Evolutionary conservation across 2,113 vertebrate species (phyloP), one percentile per base, ranked within the genome.

Genomic region (Hiodon alosoides): DNA sequence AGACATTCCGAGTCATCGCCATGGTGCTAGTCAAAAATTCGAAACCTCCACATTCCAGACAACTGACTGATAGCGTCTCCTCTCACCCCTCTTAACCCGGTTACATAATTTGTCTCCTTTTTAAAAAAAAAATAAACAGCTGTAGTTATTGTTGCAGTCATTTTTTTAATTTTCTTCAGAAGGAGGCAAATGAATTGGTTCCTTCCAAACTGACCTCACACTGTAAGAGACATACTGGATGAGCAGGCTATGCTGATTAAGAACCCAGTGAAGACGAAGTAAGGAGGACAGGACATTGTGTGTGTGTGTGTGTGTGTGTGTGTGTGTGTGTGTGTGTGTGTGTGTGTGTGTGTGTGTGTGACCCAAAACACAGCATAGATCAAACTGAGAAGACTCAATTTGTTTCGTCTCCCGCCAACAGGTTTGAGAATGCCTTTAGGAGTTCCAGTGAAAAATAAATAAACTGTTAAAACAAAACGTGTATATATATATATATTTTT

Each of bases 151-250:
- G 54, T 61, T 75, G 68, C 57, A n/a, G 48, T 52, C 68, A 14
- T 13, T 58, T 31, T 2, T 75, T 71, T 48, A 70, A 59, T 57
- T 66, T 71, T 66, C 60, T 62, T 10, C 3, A 69, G 76, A 61
- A 59, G 72, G 77, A 64, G 66, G 66, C 77, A 72, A 81, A 76
- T 79, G 77, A 81, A 77, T 75, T 77, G 73, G 51, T 71, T 77
- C 75, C 61, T 57, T 61, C n/a, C 64, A 79, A 70, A 79, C 65
- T 52, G 64, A 72, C 64, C 65, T 67, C 69, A 73, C 71, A 66
- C 64, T 17, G 65, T 46, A 60, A 59, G 55, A 67, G 10, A 57
- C 46, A 50, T 72, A 72, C 48, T 77, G 76, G 54, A 67, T 67
- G 62, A 65, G 4, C 53, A 4, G 61, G 31, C 51, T n/a, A 47